Conservation (phyloP, 2,797 vertebrate genomes). For the Lates japonicus region DNA sequence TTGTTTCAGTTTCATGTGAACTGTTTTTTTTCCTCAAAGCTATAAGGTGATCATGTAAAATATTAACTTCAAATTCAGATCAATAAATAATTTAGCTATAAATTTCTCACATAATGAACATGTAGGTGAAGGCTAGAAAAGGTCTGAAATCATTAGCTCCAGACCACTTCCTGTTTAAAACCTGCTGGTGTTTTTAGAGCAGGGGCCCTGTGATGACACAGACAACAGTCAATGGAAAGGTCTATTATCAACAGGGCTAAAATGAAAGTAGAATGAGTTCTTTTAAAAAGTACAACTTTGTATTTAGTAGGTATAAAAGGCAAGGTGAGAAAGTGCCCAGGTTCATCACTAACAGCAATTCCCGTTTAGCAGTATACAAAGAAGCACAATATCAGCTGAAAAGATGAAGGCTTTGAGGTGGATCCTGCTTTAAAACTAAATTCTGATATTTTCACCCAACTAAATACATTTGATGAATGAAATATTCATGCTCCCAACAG, state of each 20-base stretch:
- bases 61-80: not conserved
- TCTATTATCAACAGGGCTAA: not conserved
- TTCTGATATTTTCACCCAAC: too few species aligned
- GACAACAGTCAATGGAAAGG: not conserved
- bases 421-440: too few species aligned
- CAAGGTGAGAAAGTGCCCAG: not conserved
- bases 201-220: not conserved
- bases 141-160: not conserved
- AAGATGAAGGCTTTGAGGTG: too few species aligned
- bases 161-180: constrained; percentile 64
- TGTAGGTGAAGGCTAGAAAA: not conserved
- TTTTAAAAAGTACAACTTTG: not conserved
- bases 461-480: too few species aligned
- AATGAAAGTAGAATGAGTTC: not conserved
- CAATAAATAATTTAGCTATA: not conserved
- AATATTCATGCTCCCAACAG: too few species aligned
- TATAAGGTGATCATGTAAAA: not conserved
- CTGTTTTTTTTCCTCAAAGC: not conserved
- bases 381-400: not conserved
- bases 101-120: not conserved
- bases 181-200: not conserved
- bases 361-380: too few species aligned
- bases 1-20: not conserved
- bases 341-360: not conserved
- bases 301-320: not conserved